phyloP scores from a whole-genome alignment of 1,140 invertebrate species.

The Bombus confusus region DNA sequence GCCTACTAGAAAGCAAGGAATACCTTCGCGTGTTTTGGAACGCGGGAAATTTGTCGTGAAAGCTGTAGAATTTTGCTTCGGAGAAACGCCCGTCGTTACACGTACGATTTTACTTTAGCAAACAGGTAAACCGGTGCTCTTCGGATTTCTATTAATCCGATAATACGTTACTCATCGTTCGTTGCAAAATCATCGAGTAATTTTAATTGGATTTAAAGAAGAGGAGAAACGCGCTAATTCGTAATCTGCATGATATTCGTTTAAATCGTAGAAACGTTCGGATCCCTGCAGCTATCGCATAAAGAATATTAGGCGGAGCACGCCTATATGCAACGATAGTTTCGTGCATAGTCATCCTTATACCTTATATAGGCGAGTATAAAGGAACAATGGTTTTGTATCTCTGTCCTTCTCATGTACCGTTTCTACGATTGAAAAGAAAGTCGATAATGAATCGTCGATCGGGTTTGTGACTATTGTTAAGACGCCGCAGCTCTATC shows the following conservation, averaged over 20 bases:
- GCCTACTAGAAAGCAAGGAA: not conserved
- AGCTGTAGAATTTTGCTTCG: not conserved
- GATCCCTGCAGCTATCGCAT: not conserved
- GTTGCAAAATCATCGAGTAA: not conserved
- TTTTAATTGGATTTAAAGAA: not conserved
- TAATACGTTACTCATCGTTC: not conserved
- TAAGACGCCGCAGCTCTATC: slow-evolving; percentile 53
- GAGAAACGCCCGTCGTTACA: too few species aligned
- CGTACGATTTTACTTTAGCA: not conserved
- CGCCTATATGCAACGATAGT: not conserved
- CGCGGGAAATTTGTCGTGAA: slow-evolving; percentile 7
- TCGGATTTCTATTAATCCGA: not conserved
- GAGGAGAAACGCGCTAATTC: not conserved
- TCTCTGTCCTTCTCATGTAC: not conserved
- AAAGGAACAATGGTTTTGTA: slow-evolving; percentile 32
- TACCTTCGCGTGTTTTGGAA: not conserved
- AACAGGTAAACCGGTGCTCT: not conserved
- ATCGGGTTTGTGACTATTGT: slow-evolving; percentile 63
- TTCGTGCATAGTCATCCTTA: slow-evolving; percentile 45
- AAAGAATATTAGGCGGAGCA: not conserved
- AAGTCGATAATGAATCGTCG: slow-evolving; percentile 57
- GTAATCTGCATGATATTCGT: not conserved
- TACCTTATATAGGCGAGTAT: slow-evolving; percentile 4
- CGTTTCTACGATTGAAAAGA: slow-evolving; percentile 48
- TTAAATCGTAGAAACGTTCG: not conserved